Conservation (phyloP, 2,888 invertebrate species). For the Lepidochrysops patricia region DNA sequence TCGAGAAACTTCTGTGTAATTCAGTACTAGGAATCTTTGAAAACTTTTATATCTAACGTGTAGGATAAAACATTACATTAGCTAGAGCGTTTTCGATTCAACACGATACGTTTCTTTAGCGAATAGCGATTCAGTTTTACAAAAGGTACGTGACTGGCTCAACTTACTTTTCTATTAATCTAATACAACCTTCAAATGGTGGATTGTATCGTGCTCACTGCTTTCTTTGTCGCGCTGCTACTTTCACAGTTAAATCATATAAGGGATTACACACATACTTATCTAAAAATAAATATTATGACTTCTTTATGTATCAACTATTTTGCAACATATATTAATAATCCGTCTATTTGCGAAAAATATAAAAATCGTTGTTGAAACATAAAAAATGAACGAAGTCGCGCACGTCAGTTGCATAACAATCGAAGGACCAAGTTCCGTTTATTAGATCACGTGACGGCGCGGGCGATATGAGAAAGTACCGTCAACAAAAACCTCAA, state of each 20-base stretch:
- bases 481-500: conserved; percentile 58
- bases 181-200: conserved; percentile 35
- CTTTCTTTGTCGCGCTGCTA: conserved; percentile 14
- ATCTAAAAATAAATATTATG: too few species aligned
- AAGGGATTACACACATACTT: too few species aligned
- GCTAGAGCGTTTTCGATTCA: conserved; percentile 37
- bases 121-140: conserved; percentile 49
- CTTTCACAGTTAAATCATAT: too few species aligned
- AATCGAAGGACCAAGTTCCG: conserved; percentile 65
- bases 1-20: too few species aligned
- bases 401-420: conserved; percentile 61
- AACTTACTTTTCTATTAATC: conserved; percentile 52
- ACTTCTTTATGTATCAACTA: too few species aligned
- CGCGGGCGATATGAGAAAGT: conserved; percentile 62
- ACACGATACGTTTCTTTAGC: conserved; percentile 36
- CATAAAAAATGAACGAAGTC: conserved; percentile 47
- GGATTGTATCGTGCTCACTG: conserved; percentile 24
- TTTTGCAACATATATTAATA: too few species aligned
- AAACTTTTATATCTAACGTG: background rate
- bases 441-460: conserved; percentile 68
- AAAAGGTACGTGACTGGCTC: conserved; percentile 46
- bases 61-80: conserved; percentile 17
- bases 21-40: too few species aligned
- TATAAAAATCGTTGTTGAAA: conserved; percentile 20
- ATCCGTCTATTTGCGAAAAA: conserved; percentile 8